These are phyloP conservation scores for Aptenodytes patagonicus DNA, from an alignment of 2,113 vertebrate species.

Conservation along the genomic window DNA sequence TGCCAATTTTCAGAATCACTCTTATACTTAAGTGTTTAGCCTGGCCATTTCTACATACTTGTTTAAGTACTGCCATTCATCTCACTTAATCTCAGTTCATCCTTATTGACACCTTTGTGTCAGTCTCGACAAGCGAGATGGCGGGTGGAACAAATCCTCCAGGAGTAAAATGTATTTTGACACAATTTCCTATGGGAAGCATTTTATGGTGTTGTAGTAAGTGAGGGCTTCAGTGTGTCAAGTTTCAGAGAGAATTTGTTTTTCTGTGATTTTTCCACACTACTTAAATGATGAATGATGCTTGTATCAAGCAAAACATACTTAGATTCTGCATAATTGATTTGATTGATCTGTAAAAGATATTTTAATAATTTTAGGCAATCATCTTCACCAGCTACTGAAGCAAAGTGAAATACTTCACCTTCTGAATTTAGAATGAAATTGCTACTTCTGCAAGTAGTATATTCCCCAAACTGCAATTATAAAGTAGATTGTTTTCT, in stretches of 20 bases:
- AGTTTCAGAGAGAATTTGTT: not conserved
- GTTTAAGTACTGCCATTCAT: not conserved
- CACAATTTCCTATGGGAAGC: not conserved
- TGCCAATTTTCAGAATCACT: not conserved
- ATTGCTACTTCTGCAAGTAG: not conserved
- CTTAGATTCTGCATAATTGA: not conserved
- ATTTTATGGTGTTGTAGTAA: not conserved
- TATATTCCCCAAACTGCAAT: not conserved
- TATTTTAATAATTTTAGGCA: not conserved
- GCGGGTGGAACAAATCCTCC: not conserved
- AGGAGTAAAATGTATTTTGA: not conserved
- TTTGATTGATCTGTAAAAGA: not conserved
- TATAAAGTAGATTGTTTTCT: not conserved
- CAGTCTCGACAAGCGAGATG: not conserved
- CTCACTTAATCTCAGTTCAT: not conserved
- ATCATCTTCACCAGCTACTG: not conserved
- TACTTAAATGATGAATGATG: not conserved
- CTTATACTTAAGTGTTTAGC: not conserved
- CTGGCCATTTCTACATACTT: not conserved
- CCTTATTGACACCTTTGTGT: not conserved
- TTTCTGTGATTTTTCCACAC: not conserved
- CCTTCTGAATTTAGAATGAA: not conserved
- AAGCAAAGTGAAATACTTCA: not conserved
- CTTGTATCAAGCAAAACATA: not conserved
- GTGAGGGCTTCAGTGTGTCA: not conserved